Evolutionary conservation across 2,888 invertebrate genomes (phyloP), one percentile per base, ranked within the genome.

Genomic region (Anthrax anthrax): DNA sequence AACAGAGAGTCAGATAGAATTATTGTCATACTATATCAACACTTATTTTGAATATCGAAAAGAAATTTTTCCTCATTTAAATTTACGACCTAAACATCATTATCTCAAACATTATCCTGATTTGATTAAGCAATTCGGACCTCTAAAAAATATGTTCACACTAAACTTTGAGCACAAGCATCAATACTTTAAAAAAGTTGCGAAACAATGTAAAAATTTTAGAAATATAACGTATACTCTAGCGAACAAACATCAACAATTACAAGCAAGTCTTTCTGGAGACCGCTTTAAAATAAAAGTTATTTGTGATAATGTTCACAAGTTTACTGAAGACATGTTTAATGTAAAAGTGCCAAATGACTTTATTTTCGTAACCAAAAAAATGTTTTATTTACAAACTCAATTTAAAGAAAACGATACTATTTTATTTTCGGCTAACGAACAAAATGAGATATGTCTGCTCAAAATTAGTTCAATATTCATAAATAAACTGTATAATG

Each of bases 131-230:
- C 34, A 50, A 39, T 42, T 49, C 18, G 49, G 49, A 3, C 49
- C 49, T 13, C 36, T 51, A 37, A 50, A 47, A 42, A 12, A 42
- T 17, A 13, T 51, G 2, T 51, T 49, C 46, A 51, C 49, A 4
- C 27, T 51, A 38, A 18, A 53, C 13, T 58, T 58, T 47, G 56
- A 58, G 49, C 54, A 53, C 32, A 57, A 58, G 40, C 55, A 58
- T 40, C 39, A 51, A 10, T 58, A 47, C 47, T 56, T 55, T 43
- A 57, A 56, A 51, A 53, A 45, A 49, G 38, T 45, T 17, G 40
- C 51, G 0, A 46, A 48, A 43, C 47, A 48, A 32, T 32, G 14
- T 18, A 49, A 49, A 39, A 56, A 58, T 50, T 56, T 50, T 34
- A 51, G 52, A 48, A 53, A 47, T 42, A 39, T 42, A 32, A 39